A percentile compares a stretch with the other conserved stretches of the same genome.
Evolutionary conservation across 2,888 invertebrate genomes (phyloP).

Genomic region (Adelognathus sp.): DNA sequence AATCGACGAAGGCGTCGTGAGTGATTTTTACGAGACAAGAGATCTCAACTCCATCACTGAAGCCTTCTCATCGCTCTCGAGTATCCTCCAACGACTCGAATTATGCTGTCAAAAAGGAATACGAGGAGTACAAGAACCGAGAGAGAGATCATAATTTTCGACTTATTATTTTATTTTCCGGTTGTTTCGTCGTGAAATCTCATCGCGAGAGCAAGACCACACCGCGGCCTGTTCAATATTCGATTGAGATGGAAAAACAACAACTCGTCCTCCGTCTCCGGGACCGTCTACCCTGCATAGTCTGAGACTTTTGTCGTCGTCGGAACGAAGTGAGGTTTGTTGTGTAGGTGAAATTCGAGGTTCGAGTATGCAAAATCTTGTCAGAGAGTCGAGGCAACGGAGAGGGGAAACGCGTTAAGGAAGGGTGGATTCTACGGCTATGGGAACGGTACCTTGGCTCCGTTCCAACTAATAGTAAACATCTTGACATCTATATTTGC

Average conservation of each 20-base stretch:
- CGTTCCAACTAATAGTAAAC: conserved; percentile 77
- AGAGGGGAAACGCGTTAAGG: conserved; percentile 24
- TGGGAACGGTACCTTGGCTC: conserved; percentile 68
- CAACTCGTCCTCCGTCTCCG: background rate
- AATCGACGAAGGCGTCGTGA: too few species aligned
- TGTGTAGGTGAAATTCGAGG: conserved; percentile 34
- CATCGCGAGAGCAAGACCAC: conserved; percentile 26
- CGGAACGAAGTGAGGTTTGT: conserved; percentile 22
- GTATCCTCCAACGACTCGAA: conserved; percentile 16
- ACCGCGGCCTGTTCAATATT: conserved; percentile 21
- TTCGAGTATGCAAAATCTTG: conserved; percentile 47
- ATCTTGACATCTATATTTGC: conserved; percentile 78
- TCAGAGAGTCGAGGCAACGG: background rate
- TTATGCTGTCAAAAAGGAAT: conserved; percentile 8
- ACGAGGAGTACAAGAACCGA: conserved; percentile 1
- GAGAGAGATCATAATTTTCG: background rate
- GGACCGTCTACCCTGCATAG: background rate
- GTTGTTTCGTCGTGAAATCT: conserved; percentile 3
- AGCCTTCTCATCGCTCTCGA: background rate
- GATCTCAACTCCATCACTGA: conserved; percentile 26
- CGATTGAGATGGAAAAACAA: conserved; percentile 17
- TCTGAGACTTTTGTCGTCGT: background rate
- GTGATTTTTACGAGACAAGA: conserved; percentile 34
- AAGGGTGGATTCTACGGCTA: conserved; percentile 45
- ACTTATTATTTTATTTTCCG: background rate